Percentiles rank a stretch among this genome's conserved stretches.
Conservation (phyloP, 1,140 invertebrate species). For the Sitophilus oryzae region DNA sequence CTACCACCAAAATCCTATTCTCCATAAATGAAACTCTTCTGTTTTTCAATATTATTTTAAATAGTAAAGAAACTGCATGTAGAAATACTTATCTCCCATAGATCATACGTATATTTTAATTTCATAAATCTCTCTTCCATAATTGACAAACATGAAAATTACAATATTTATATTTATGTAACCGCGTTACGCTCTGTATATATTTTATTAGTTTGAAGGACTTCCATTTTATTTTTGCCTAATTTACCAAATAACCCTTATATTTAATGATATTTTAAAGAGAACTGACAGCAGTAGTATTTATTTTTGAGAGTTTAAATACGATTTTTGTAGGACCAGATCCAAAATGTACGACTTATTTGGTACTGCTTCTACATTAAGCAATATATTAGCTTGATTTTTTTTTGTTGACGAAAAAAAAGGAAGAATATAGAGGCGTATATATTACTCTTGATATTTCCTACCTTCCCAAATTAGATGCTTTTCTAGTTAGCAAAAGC, state of each 20-base stretch:
- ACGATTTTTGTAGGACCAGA: not conserved
- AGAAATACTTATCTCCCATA: too few relatives aligned
- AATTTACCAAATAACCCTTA: conserved; percentile 17
- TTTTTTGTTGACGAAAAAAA: conserved; percentile 16
- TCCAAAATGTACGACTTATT: not conserved
- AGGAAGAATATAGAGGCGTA: conserved; percentile 22
- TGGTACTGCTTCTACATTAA: not conserved
- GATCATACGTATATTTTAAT: not conserved
- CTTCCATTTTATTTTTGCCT: conserved; percentile 24
- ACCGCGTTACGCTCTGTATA: conserved; percentile 17
- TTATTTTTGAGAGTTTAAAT: not conserved
- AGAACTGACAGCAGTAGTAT: conserved; percentile 5
- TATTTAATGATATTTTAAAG: conserved; percentile 6
- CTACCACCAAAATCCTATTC: too few relatives aligned
- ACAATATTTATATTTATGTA: conserved; percentile 10
- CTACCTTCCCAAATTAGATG: conserved; percentile 24
- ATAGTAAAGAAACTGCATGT: too few relatives aligned
- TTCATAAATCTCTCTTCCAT: not conserved
- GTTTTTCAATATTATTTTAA: too few relatives aligned
- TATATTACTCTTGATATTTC: conserved; percentile 28
- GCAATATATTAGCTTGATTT: conserved; percentile 7
- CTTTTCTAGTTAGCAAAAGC: conserved; percentile 30
- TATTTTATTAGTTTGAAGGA: conserved; percentile 23
- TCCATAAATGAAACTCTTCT: too few relatives aligned
- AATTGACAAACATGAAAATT: conserved; percentile 9